Base-by-base conservation (phyloP, 1,140 invertebrate genomes). In the Drosophila subobscura region DNA sequence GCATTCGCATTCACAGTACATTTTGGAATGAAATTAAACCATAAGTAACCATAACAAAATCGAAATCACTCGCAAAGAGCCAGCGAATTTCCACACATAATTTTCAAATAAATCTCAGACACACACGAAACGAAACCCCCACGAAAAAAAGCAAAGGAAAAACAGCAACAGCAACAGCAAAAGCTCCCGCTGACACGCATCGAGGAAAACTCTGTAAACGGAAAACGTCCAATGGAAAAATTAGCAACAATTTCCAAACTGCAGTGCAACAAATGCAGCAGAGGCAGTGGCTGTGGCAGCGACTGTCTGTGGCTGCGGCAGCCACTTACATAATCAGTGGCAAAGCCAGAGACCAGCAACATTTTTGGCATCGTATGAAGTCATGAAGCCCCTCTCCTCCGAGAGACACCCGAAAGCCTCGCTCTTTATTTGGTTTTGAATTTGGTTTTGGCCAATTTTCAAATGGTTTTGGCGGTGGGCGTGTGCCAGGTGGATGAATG, bases 51-150 rank as follows among this genome's bases (percentile, higher is more conserved):
- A 81, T 78, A 81, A 81, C 78, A 76, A 79, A 79, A 53, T 74
- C 59, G 61, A 61, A 63, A 79, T 50, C 65, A 75, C 57, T 53
- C 53, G 44, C 27, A 66, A n/a, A 23, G 29, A 14, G 51, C 52
- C 58, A 52, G 57, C 61, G 44, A 55, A 71, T 83, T 84, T 78
- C 71, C 75, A 81, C 75, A 81, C 79, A 78, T 80, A 27, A 55
- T 68, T 53, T 68, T 59, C 58, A 67, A 53, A 77, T 77, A 60
- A 67, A 78, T 77, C 67, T 61, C 63, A 57, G 60, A 59, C 81
- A 84, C 55, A 85, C 79, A 78, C 64, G 72, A 83, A 72, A 37
- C 33, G 33, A 57, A 60, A 63, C 81, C 84, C 58, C 79, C 79
- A 74, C 64, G 72, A 83, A 72, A 33, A 37, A 46, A 58, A 47